Evolutionary conservation across 2,797 vertebrate genomes (phyloP), one percentile per base, ranked within the genome.

Genomic region (Neomorphus geoffroyi): DNA sequence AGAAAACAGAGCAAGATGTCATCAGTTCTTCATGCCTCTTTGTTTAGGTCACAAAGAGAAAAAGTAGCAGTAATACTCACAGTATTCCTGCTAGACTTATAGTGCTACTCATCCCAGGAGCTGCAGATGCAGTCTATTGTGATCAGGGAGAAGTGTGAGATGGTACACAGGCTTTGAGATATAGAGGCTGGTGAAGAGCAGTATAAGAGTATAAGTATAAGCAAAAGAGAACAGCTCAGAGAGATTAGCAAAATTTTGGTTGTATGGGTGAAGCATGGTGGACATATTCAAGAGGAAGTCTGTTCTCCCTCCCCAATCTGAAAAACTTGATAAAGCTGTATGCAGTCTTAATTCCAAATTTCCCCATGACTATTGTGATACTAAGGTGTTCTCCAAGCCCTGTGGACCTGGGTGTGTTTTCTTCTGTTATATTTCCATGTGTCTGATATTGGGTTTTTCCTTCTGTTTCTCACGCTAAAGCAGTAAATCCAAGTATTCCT

Each of bases 171-270:
- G 5, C 3, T 1, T 3, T 58, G 27, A 73, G 39, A 16, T 41
- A 4, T 1, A 45, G 3, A 27, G 3, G 4, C 2, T n/a, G 35
- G 3, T 30, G 11, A 48, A 33, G 37, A 71, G 28, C 39, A 12
- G 2, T 43, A 6, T 74, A 69, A 86, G 27, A n/a, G n/a, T n/a
- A n/a, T n/a, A n/a, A n/a, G n/a, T n/a, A n/a, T n/a, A 51, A 4
- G 9, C 24, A 61, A 65, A 24, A 60, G 22, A 67, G 18, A 77
- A 77, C 1, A 0, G 6, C 45, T 83, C 1, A 4, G 37, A 2
- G 3, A 13, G 22, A 37, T 24, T 11, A 23, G 10, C 7, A 80
- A 91, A 75, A 70, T 53, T 64, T n/a, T 8, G 30, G 6, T 32
- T 19, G 10, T 54, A 26, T 39, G 35, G 17, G 13, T 67, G 28